A percentile compares a stretch with the other conserved stretches of the same genome.
Conservation (phyloP, 2,888 invertebrate species). For the Lomographa bimaculata region DNA sequence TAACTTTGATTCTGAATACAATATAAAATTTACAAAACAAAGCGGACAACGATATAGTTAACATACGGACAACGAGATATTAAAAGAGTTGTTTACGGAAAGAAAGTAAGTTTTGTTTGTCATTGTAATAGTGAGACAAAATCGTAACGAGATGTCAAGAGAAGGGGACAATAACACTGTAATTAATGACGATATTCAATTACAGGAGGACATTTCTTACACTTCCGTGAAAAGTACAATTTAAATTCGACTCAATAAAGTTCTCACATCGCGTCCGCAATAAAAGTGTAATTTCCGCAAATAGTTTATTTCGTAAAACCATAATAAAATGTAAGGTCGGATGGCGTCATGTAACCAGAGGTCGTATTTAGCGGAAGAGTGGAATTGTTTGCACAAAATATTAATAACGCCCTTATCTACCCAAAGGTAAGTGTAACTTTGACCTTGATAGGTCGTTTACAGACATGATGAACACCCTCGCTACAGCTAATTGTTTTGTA, state of each 20-base stretch:
- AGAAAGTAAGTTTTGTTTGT: slow-evolving; percentile 22
- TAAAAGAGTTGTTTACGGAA: slow-evolving; percentile 20
- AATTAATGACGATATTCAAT: slow-evolving; percentile 37
- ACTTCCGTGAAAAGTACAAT: slow-evolving; percentile 37
- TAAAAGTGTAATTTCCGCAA: slow-evolving; percentile 46
- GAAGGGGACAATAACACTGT: slow-evolving; percentile 32
- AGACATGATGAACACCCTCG: slow-evolving; percentile 1
- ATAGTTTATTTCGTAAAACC: slow-evolving; percentile 42
- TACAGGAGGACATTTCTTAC: slow-evolving; percentile 33
- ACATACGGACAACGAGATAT: slow-evolving; percentile 2
- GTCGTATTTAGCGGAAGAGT: slow-evolving; percentile 50
- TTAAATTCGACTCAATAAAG: slow-evolving; percentile 21
- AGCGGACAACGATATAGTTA: neutral
- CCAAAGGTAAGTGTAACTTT: neutral
- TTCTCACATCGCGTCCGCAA: slow-evolving; percentile 32
- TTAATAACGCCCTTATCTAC: slow-evolving; percentile 16
- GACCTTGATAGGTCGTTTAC: slow-evolving; percentile 13
- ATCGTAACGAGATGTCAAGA: slow-evolving; percentile 3
- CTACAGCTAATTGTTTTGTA: too few relatives aligned
- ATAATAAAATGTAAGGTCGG: slow-evolving; percentile 47
- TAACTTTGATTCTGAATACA: too few relatives aligned
- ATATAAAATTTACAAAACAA: too few relatives aligned
- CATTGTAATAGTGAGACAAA: slow-evolving; percentile 21
- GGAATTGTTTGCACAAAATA: slow-evolving; percentile 31
- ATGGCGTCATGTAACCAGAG: slow-evolving; percentile 32